Conservation (phyloP, 2,888 invertebrate species). For the Microctonus hyperodae region DNA sequence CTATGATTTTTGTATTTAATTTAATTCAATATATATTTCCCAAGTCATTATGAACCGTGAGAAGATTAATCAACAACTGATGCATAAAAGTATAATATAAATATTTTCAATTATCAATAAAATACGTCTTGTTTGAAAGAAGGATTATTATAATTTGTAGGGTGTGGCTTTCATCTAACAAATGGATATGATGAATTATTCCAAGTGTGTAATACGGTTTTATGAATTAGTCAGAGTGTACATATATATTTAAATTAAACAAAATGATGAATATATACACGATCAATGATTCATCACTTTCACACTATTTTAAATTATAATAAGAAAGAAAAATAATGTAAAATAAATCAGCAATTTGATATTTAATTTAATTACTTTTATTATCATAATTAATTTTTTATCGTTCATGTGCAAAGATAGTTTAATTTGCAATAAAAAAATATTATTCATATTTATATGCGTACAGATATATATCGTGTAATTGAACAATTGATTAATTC, state of each 20-base stretch:
- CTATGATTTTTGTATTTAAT: neutral
- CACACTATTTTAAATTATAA: neutral
- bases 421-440: no score
- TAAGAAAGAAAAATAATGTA: neutral
- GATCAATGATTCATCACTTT: slow-evolving; percentile 20
- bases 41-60: neutral
- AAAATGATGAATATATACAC: neutral
- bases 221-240: slow-evolving; percentile 9
- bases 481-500: no score
- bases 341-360: neutral
- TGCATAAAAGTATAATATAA: no score
- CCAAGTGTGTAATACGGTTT: slow-evolving; percentile 1
- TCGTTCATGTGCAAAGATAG: neutral
- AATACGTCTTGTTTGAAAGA: no score
- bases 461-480: no score
- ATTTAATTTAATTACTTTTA: neutral
- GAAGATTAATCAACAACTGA: neutral
- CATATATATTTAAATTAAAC: slow-evolving; percentile 17
- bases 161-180: slow-evolving; percentile 2
- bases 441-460: no score
- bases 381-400: neutral
- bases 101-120: no score
- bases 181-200: neutral
- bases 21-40: no score
- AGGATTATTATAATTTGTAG: no score